Conservation (phyloP, 2,888 invertebrate genomes). For the Mamestra brassicae region DNA sequence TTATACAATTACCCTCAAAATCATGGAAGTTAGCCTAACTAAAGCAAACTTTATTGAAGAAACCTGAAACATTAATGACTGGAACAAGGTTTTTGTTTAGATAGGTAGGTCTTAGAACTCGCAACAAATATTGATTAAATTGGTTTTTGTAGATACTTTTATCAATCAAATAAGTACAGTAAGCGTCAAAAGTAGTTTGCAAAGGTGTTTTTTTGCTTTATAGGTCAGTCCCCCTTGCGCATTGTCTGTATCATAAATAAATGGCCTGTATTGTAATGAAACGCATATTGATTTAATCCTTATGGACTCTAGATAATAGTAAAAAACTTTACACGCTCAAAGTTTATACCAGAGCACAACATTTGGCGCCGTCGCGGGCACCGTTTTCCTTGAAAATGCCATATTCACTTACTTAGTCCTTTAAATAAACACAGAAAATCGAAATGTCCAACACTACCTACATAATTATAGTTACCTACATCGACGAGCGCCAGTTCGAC, state of each 20-base stretch:
- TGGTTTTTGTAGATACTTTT: background rate
- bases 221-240: no score
- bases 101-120: background rate
- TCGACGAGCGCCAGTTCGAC: background rate
- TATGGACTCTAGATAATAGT: no score
- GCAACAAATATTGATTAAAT: background rate
- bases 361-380: no score
- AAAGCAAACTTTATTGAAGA: background rate
- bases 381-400: no score
- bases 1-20: background rate
- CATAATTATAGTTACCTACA: background rate
- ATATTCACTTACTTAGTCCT: no score
- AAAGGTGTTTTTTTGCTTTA: background rate
- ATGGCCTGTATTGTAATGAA: no score
- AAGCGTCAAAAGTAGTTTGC: background rate
- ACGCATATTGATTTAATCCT: no score
- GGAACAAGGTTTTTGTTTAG: slow-evolving; percentile 2
- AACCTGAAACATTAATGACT: background rate
- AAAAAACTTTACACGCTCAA: no score
- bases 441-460: no score
- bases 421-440: no score
- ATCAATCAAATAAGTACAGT: background rate
- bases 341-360: no score
- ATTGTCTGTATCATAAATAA: no score
- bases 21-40: background rate